These are phyloP conservation scores for Dasypolia templi DNA, from an alignment of 2,888 invertebrate genomes.

Conservation along the genomic window DNA sequence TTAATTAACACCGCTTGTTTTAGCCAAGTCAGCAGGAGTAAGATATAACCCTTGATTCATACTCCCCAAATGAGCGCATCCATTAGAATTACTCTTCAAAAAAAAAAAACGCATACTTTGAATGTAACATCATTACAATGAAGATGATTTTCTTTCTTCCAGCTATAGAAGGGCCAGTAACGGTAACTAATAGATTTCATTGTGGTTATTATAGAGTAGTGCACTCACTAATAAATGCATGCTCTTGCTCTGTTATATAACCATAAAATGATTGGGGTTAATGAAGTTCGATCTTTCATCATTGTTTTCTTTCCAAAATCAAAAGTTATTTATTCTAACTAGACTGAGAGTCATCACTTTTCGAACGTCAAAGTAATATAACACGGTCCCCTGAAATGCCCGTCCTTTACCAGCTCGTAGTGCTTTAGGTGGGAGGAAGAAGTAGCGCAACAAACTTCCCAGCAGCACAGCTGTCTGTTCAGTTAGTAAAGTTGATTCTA, in stretches of 20 bases:
- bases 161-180: not conserved
- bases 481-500: too few species aligned
- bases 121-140: not conserved
- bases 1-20: too few species aligned
- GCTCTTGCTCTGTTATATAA: not conserved
- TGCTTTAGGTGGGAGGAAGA: not conserved
- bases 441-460: not conserved
- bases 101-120: not conserved
- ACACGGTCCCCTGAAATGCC: not conserved
- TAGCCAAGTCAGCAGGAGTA: not conserved
- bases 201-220: not conserved
- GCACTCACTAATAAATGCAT: conserved; percentile 13
- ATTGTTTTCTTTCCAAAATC: not conserved
- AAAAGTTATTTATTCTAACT: not conserved
- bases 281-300: not conserved
- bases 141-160: not conserved
- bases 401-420: not conserved
- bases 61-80: not conserved
- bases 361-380: not conserved
- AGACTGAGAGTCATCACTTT: not conserved
- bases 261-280: too few species aligned
- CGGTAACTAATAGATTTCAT: not conserved
- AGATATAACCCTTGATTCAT: not conserved
- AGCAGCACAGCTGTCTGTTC: not conserved
- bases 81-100: not conserved